Evolutionary conservation across 2,888 invertebrate genomes (phyloP), one percentile per base, ranked within the genome.

Genomic region (Rotaria magnacalcarata): DNA sequence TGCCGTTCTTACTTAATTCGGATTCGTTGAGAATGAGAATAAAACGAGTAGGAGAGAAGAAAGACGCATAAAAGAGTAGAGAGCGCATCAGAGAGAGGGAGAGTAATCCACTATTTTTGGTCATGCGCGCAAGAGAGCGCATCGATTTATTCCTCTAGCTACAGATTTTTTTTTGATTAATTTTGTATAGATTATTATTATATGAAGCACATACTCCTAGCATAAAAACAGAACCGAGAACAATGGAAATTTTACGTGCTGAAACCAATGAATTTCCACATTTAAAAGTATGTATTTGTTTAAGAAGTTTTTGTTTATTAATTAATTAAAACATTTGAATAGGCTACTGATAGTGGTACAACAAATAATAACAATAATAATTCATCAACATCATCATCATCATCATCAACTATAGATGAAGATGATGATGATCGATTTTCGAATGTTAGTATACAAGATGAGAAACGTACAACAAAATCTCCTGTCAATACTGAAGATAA

Each of bases 141-240:
- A 27, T 67, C 67, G 34, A 19, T 67, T 67, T 67, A 27, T 67
- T 67, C 41, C 34, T 41, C 34, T 19, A 67, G 34, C 34, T 67
- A 67, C 34, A 67, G 34, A 67, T 27, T 67, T 41, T 67, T 67
- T 67, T 67, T 67, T 67, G 67, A 67, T 67, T 67, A 67, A 67
- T 67, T 67, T 67, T 41, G 67, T 67, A 67, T 67, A 67, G 67
- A 67, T 67, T 67, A 67, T 67, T 67, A 67, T 34, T 67, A 67
- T 27, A 67, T 67, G 34, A 67, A 67, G 67, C 67, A 67, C 67
- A 67, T 67, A 67, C 50, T 11, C 34, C 34, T 67, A 34, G 4
- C 34, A 67, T 67, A 67, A 67, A 67, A 27, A 67, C 10, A 27
- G 27, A 27, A 67, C 24, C 11, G 16, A 52, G 52, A 52, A 67